These are phyloP conservation scores for Trichopria drosophilae DNA, from an alignment of 2,888 invertebrate species.

Conservation along the genomic window DNA sequence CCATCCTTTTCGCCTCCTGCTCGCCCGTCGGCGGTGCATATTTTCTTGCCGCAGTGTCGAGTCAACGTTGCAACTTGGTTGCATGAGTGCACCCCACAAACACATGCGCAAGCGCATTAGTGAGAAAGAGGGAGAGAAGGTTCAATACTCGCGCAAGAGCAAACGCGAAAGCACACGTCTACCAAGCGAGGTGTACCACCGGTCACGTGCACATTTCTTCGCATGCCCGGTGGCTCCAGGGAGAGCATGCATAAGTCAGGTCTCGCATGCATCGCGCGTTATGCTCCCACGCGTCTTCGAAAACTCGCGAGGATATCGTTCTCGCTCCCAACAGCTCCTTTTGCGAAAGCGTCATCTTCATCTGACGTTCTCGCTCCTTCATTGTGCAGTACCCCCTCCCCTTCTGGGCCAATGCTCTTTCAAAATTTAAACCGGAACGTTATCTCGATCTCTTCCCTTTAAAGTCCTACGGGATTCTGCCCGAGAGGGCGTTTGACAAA, in stretches of 20 bases:
- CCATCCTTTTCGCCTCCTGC: background rate
- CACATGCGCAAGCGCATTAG: conserved; percentile 6
- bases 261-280: background rate
- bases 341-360: no score
- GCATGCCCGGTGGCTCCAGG: conserved; percentile 40
- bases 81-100: no score
- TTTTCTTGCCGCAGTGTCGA: no score
- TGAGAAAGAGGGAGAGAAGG: background rate
- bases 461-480: no score
- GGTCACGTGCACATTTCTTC: conserved; percentile 40
- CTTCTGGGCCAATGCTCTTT: no score
- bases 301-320: conserved; percentile 17
- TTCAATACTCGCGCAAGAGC: conserved; percentile 21
- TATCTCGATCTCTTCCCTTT: no score
- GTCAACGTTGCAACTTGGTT: no score
- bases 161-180: conserved; percentile 5
- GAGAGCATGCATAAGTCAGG: conserved; percentile 50
- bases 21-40: conserved; percentile 26
- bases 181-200: conserved; percentile 29
- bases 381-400: no score
- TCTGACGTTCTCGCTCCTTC: no score
- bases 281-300: conserved; percentile 10
- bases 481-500: conserved; percentile 4
- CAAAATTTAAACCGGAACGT: no score
- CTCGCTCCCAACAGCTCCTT: no score